These are phyloP conservation scores for Crocuta crocuta DNA, from an alignment of 2,113 vertebrate species.

Conservation along the genomic window DNA sequence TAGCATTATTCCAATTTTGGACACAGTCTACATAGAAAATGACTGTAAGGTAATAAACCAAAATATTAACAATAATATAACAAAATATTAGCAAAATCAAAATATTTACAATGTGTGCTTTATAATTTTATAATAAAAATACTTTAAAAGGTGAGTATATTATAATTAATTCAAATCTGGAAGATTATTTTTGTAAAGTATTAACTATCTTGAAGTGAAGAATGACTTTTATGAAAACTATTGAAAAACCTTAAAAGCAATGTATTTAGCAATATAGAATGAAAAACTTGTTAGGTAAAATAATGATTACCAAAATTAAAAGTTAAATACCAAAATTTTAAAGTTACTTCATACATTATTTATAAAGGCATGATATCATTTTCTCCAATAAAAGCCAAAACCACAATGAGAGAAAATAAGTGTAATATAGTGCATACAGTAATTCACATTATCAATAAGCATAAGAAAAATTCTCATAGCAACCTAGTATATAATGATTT, in stretches of 20 bases:
- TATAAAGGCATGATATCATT: background rate
- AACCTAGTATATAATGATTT: background rate
- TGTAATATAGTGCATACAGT: background rate
- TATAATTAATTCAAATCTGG: conserved; percentile 21
- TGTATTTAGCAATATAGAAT: background rate
- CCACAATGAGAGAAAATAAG: background rate
- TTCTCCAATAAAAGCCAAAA: background rate
- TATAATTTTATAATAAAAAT: conserved; percentile 39
- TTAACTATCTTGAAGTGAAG: background rate
- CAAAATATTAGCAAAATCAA: background rate
- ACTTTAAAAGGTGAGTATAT: background rate
- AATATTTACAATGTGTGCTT: background rate
- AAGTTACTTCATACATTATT: background rate
- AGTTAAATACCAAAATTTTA: background rate
- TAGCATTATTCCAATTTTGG: background rate
- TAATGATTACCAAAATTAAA: background rate
- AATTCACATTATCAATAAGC: background rate
- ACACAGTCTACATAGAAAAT: background rate
- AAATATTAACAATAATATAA: background rate
- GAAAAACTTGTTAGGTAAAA: background rate
- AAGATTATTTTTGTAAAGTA: background rate
- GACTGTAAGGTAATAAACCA: background rate
- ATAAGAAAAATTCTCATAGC: background rate
- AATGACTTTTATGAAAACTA: background rate
- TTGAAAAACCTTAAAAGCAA: background rate